Base-by-base conservation (phyloP, 2,113 vertebrate species). In the Dipodomys ordii region DNA sequence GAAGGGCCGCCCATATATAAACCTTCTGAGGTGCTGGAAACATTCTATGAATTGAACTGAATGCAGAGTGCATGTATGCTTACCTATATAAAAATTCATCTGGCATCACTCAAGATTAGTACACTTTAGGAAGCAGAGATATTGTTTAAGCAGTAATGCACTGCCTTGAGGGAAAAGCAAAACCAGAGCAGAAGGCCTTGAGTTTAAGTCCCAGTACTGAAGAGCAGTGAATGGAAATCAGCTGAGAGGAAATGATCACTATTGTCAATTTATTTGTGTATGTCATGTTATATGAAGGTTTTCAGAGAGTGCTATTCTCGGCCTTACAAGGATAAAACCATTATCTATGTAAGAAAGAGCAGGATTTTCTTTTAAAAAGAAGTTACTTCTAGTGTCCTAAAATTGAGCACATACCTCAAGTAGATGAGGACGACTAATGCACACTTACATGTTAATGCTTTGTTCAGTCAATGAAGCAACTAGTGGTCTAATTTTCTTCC, bases 231-330 rank as follows among this genome's bases (percentile, higher is more conserved):
- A 44, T 83, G 65, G 44, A 64, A 44, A 49, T 28, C 60, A 16
- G 5, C 16, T 65, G 6, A 57, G 23, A 83, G 13, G 44, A 84
- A 60, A 60, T 32, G 12, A 28, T 62, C 22, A 49, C 27, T 81
- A 28, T 35, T 10, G 15, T 89, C 44, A 68, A 23, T 77, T 92
- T 73, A 62, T 68, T 79, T 84, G 57, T 79, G 19, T 88, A 32
- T 73, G 83, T 32, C 79, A 87, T 5, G 16, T 68, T 64, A 53
- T 82, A 22, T 80, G 27, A 81, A 81, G 32, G 84, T 96, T 92
- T 83, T 39, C 44, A 67, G 76, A 90, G 39, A 90, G 53, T 88
- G 28, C 57, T 73, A 53, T 69, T 88, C 60, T 93, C 60, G 88
- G 78, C 90, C 35, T 9, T 91, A 8, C 7, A 27, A 65, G 76